Evolutionary conservation across 2,888 invertebrate species (phyloP), one percentile per base, ranked within the genome.

Genomic region (Cantharis lateralis): DNA sequence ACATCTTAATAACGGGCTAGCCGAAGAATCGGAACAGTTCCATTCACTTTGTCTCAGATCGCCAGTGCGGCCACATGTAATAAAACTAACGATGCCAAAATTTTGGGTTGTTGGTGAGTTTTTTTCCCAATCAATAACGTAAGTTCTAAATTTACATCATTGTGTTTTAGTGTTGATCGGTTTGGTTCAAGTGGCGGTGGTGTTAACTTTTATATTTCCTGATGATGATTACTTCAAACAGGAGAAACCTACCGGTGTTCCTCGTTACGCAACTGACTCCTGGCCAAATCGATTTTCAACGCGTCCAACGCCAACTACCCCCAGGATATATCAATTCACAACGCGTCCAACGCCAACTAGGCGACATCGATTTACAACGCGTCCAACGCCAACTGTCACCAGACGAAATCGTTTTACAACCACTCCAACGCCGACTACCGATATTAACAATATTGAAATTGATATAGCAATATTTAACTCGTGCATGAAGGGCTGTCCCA

Each of bases 401-500:
- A 18, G 18, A 3, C 18, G 18, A 18, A 18, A 18, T 18, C 18
- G 18, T 2, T 18, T 18, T 18, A 18, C 5, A 20, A 20, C 20
- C 0, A 11, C 3, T 13, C 3, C 13, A 32, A 32, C 32, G 3
- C 4, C 13, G 1, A 32, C 13, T 13, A 4, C 13, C 13, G 5
- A 5, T n/a, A 32, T 4, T 13, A 48, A 48, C 7, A 1, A n/a
- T 48, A 32, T 32, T 32, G 3, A 11, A 2, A 13, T 32, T 32
- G n/a, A 48, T 9, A n/a, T 81, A 11, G 10, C 15, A 16, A 26
- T 85, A 48, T 48, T 48, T n/a, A 5, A n/a, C 5, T 85, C 75
- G 64, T 84, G 68, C 74, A 72, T 66, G 16, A 11, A 11, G 15
- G 24, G 18, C 3, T 90, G 90, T 79, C 86, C 85, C 1, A 84